A percentile compares a stretch with the other conserved stretches of the same genome.
These are phyloP conservation scores for Drosophila rellima DNA, from an alignment of 2,888 invertebrate species.

Conservation along the genomic window DNA sequence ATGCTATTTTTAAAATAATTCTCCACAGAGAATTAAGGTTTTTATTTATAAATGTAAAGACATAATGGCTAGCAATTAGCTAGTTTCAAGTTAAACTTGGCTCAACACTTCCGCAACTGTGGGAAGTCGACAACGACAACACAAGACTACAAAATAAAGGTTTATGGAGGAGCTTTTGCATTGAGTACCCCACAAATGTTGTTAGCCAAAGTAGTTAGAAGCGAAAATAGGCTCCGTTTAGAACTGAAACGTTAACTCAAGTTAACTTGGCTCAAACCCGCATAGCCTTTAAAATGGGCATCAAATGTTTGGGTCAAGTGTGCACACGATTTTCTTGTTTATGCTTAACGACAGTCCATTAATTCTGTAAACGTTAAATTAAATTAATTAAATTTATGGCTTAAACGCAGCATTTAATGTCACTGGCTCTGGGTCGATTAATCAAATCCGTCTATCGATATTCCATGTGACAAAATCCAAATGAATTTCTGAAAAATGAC, in stretches of 20 bases:
- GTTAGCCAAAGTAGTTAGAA: neutral
- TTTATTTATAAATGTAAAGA: slow-evolving; percentile 73
- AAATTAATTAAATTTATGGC: slow-evolving; percentile 68
- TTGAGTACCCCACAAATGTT: slow-evolving; percentile 11
- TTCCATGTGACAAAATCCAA: slow-evolving; percentile 2
- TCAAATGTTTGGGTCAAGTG: slow-evolving; percentile 64
- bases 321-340: slow-evolving; percentile 59
- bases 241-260: slow-evolving; percentile 24
- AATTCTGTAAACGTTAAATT: slow-evolving; percentile 64
- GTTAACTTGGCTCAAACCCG: slow-evolving; percentile 13
- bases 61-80: slow-evolving; percentile 69
- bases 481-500: slow-evolving; percentile 4
- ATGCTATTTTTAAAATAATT: slow-evolving; percentile 58
- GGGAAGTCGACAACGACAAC: slow-evolving; percentile 30
- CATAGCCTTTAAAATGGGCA: slow-evolving; percentile 43
- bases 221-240: slow-evolving; percentile 30
- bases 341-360: slow-evolving; percentile 61
- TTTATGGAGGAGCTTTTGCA: slow-evolving; percentile 16
- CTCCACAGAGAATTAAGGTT: slow-evolving; percentile 48
- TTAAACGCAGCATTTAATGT: slow-evolving; percentile 57
- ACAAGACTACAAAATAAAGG: slow-evolving; percentile 15
- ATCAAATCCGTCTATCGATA: slow-evolving; percentile 48
- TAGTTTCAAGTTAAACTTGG: slow-evolving; percentile 22
- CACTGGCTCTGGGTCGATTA: slow-evolving; percentile 40
- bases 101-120: slow-evolving; percentile 60